Conservation (phyloP, 2,797 vertebrate species). For the Sarcophilus harrisii region DNA sequence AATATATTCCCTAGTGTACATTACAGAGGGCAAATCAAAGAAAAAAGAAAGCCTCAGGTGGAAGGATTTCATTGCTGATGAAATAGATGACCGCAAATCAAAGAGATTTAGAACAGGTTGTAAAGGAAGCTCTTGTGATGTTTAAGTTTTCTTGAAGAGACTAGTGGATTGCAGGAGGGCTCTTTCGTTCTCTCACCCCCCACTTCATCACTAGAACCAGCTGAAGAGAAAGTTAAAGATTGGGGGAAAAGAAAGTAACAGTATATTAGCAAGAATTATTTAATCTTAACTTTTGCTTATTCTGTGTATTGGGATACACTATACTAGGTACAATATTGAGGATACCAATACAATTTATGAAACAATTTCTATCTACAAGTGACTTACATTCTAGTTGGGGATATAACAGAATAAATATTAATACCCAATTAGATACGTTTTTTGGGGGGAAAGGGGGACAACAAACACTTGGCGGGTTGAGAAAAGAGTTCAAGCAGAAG, state of each 20-base stretch:
- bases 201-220: neutral
- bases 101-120: neutral
- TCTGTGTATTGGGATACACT: neutral
- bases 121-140: neutral
- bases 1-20: neutral
- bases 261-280: neutral
- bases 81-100: neutral
- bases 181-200: neutral
- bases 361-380: neutral
- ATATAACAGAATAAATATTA: neutral
- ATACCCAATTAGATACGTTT: neutral
- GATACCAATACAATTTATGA: neutral
- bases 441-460: neutral
- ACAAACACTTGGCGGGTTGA: neutral
- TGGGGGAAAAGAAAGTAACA: neutral
- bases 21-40: neutral
- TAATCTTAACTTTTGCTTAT: neutral
- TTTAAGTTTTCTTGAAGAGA: neutral
- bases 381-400: neutral
- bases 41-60: neutral
- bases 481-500: neutral
- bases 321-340: neutral
- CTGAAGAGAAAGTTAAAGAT: neutral
- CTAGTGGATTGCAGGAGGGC: neutral
- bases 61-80: neutral